phyloP scores from a whole-genome alignment of 2,797 vertebrate genomes.

The Esox masquinongy region DNA sequence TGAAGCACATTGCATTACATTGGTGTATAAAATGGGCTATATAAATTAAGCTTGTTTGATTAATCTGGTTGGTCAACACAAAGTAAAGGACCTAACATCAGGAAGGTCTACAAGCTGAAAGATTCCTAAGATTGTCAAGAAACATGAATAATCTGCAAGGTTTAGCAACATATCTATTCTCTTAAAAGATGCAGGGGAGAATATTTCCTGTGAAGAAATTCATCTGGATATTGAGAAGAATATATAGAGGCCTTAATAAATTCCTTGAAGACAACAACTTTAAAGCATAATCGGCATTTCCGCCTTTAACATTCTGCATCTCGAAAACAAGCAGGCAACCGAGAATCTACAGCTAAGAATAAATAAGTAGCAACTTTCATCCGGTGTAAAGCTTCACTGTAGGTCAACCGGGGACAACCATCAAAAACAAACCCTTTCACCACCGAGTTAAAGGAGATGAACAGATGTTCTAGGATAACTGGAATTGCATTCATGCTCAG shows the following conservation, averaged over 20 bases:
- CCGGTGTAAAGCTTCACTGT: not conserved
- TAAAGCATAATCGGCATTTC: not conserved
- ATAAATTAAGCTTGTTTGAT: no score
- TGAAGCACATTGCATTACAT: no score
- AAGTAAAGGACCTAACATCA: not conserved
- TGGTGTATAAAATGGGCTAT: no score
- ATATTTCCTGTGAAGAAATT: not conserved
- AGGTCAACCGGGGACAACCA: slow-evolving; percentile 1
- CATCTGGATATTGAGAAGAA: not conserved
- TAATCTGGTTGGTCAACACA: not conserved
- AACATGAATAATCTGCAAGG: not conserved
- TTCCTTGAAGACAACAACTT: not conserved
- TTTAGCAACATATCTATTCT: not conserved
- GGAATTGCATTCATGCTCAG: not conserved
- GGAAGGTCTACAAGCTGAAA: not conserved
- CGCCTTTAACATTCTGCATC: no score
- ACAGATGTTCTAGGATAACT: slow-evolving; percentile 11
- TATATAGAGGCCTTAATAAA: not conserved
- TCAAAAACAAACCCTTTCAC: not conserved
- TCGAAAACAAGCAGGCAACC: not conserved
- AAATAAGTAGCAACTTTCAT: not conserved
- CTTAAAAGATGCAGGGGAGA: not conserved
- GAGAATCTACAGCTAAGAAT: not conserved
- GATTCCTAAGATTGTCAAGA: not conserved
- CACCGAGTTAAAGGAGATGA: not conserved